phyloP scores from a whole-genome alignment of 2,113 vertebrate genomes.

The Elephantulus edwardii region DNA sequence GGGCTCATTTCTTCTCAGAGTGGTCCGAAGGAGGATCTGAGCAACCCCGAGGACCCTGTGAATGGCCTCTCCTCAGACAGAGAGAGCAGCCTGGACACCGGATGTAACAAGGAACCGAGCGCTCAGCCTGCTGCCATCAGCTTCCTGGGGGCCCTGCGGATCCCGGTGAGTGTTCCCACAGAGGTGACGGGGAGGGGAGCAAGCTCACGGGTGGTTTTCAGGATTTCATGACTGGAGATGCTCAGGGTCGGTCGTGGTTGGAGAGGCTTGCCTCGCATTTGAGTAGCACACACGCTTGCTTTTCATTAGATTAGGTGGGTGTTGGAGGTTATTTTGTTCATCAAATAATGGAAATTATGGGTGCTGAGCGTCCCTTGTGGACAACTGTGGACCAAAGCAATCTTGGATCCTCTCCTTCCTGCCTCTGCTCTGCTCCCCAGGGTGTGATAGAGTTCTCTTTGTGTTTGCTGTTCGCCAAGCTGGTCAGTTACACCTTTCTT shows the following conservation, averaged over 20 bases:
- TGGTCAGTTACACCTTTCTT: constrained; percentile 99
- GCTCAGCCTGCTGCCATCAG: constrained; percentile 90
- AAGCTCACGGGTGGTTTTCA: background rate
- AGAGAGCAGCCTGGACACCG: constrained; percentile 51
- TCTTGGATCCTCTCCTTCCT: background rate
- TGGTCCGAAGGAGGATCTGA: background rate
- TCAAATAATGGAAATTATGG: background rate
- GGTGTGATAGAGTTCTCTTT: constrained; percentile 97
- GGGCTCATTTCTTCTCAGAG: constrained; percentile 47
- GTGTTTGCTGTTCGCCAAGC: constrained; percentile 96
- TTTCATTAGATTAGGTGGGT: background rate
- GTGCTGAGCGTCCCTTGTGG: rapidly evolving
- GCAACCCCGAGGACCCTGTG: constrained; percentile 76
- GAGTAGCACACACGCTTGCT: background rate
- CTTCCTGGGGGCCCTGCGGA: constrained; percentile 91
- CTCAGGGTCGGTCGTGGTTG: background rate
- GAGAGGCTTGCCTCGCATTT: background rate
- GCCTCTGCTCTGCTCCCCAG: constrained; percentile 77
- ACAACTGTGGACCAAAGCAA: background rate
- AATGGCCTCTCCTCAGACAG: constrained; percentile 32
- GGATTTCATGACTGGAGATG: background rate
- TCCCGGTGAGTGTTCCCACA: constrained; percentile 87
- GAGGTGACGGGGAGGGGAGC: no score
- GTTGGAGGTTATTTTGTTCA: background rate
- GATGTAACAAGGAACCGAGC: constrained; percentile 45